Conservation (phyloP, 2,797 vertebrate genomes). For the Tarsius wallacei region DNA sequence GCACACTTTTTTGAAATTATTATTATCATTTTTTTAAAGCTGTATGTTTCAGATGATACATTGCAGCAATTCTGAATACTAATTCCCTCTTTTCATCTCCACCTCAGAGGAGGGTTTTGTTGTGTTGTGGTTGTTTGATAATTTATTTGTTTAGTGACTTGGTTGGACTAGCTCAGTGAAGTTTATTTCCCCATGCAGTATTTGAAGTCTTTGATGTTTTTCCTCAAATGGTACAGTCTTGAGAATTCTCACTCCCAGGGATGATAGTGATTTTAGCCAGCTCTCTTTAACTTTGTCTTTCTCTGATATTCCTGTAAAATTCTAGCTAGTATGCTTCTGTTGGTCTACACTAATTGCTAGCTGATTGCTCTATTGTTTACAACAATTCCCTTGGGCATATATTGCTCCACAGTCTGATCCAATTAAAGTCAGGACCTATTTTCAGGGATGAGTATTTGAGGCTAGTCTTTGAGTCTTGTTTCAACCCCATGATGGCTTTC, state of each 20-base stretch:
- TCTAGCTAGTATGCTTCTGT: background rate
- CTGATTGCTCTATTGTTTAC: background rate
- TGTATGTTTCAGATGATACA: background rate
- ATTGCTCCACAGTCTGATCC: background rate
- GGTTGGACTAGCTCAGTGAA: background rate
- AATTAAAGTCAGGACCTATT: background rate
- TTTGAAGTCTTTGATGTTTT: background rate
- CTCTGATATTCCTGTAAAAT: background rate
- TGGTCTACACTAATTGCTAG: background rate
- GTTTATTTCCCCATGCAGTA: background rate
- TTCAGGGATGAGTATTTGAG: background rate
- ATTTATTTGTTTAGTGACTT: background rate
- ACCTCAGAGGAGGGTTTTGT: background rate
- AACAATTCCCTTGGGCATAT: background rate
- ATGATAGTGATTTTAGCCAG: background rate
- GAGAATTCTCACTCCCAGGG: background rate
- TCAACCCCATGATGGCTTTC: background rate
- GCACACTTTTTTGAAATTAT: background rate
- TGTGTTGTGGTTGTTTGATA: background rate
- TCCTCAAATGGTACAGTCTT: background rate
- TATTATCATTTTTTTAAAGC: background rate
- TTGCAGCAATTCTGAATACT: background rate
- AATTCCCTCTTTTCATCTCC: background rate
- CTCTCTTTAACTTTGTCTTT: background rate
- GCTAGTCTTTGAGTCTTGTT: background rate